Conservation (phyloP, 2,888 invertebrate species). For the Kryphioiulus occultus region DNA sequence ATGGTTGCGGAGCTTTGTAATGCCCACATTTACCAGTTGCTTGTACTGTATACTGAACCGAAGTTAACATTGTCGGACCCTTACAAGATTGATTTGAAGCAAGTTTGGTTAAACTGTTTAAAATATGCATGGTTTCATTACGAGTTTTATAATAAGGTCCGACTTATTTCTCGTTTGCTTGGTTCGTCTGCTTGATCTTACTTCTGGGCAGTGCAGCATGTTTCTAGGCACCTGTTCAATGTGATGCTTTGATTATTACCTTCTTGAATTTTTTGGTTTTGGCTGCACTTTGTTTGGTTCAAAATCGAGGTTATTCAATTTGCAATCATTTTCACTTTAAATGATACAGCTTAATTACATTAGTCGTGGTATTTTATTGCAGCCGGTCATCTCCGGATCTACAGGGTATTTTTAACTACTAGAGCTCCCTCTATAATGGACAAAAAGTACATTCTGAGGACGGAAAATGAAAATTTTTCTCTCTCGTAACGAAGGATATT, state of each 20-base stretch:
- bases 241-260: neutral
- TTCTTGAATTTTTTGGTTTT: neutral
- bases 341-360: neutral
- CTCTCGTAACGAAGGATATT: neutral
- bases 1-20: no score
- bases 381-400: conserved; percentile 49
- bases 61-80: no score
- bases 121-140: neutral
- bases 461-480: neutral
- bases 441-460: neutral
- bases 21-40: no score
- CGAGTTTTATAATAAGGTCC: neutral
- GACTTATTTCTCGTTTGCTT: neutral
- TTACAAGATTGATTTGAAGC: no score
- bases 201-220: neutral
- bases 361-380: conserved; percentile 27
- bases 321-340: neutral
- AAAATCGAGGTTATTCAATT: neutral
- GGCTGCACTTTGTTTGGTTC: neutral
- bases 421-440: conserved; percentile 14
- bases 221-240: neutral
- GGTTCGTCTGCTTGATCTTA: neutral
- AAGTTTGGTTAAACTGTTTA: neutral
- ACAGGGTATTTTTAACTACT: conserved; percentile 48
- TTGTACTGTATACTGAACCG: no score